These are phyloP conservation scores for Serripes groenlandicus DNA, from an alignment of 2,888 invertebrate genomes.

Conservation along the genomic window DNA sequence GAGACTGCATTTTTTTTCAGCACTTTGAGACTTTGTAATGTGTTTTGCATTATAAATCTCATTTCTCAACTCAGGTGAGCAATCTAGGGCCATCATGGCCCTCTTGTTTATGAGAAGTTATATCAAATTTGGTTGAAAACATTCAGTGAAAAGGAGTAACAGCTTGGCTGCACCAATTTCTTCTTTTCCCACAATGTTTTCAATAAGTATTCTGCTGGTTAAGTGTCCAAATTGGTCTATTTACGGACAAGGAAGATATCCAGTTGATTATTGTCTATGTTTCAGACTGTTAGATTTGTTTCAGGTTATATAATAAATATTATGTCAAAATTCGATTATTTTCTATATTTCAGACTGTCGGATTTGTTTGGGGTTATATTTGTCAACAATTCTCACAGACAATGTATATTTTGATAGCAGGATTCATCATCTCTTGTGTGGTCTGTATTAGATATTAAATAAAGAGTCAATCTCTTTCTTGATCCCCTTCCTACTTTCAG, in stretches of 20 bases:
- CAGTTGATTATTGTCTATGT: too few relatives aligned
- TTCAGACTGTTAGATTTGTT: too few relatives aligned
- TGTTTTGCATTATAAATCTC: too few relatives aligned
- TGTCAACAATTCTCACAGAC: conserved; percentile 98
- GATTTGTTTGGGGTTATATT: conserved; percentile 96
- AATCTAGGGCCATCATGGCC: background rate
- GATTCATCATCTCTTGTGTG: conserved; percentile 94
- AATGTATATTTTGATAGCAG: conserved; percentile 96
- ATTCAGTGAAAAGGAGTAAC: conserved; percentile 11
- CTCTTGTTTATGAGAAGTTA: too few relatives aligned
- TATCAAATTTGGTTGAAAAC: too few relatives aligned
- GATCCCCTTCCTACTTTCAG: too few relatives aligned
- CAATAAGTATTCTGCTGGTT: background rate
- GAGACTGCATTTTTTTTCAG: too few relatives aligned
- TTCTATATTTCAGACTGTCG: conserved; percentile 90
- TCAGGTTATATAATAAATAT: too few relatives aligned
- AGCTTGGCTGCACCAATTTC: background rate
- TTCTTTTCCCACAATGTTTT: conserved; percentile 9
- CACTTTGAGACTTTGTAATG: too few relatives aligned
- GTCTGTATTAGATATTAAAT: too few relatives aligned
- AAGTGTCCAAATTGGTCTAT: background rate
- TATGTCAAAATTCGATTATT: too few relatives aligned
- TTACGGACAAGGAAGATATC: background rate
- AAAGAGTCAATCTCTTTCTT: too few relatives aligned
- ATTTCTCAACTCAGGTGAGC: background rate